Evolutionary conservation across 2,888 invertebrate genomes (phyloP), one percentile per base, ranked within the genome.

Genomic region (Zygaena filipendulae): DNA sequence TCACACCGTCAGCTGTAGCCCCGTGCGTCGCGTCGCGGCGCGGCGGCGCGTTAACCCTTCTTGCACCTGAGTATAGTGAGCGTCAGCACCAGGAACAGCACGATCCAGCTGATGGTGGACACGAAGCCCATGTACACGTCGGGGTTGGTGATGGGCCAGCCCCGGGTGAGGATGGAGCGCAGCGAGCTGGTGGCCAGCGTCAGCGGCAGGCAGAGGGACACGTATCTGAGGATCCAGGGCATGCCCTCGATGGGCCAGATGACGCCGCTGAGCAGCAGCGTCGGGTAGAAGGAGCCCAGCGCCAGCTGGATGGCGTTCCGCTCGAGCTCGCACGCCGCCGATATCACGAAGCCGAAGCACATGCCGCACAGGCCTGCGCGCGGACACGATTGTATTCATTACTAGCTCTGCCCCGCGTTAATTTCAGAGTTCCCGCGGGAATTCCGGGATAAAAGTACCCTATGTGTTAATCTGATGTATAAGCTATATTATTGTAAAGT

Each of bases 201-300:
- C 27, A 95, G 72, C 0, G 96, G 96, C 27, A 96, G 83, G 46
- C 89, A 87, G 23, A 90, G 84, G 1, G 94, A 90, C 28, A 95
- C 85, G 64, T 92, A 92, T 44, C 90, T 83, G 16, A 97, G 75
- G 33, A 90, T 82, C 47, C 87, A 83, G 2, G 96, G 96, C 93
- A 97, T 96, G 31, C 95, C 95, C 63, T 97, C 95, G 37, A 96
- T 89, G 33, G 97, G 96, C 97, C 97, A 97, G 54, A 97, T 94
- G 20, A 96, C 95, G 30, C 96, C 96, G 48, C 94, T 94, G 24
- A 96, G 84, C 32, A 97, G 75, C 11, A 97, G 82, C 10, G 95
- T 95, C 11, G 97, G 97, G 72, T 96, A 97, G 80, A 97, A 95
- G 23, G 95, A 95, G 24, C 96, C 96, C 10, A 97, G 81, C 1